These are phyloP conservation scores for Lasioglossum albipes DNA, from an alignment of 1,140 invertebrate species.

Conservation along the genomic window DNA sequence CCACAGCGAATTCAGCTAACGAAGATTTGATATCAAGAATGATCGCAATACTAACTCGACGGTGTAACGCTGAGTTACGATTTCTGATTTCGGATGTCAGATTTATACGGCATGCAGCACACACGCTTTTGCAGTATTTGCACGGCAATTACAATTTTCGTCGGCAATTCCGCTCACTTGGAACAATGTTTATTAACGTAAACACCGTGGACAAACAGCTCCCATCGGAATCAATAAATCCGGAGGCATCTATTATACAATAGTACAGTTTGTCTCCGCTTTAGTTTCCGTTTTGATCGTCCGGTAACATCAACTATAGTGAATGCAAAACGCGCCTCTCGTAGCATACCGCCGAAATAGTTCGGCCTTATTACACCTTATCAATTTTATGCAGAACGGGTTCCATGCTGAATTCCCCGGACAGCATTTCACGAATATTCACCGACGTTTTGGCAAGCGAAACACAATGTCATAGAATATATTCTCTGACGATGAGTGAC, in stretches of 20 bases:
- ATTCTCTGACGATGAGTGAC: background rate
- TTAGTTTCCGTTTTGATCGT: background rate
- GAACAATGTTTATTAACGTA: background rate
- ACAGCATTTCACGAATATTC: background rate
- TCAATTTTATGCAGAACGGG: background rate
- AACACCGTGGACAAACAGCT: conserved; percentile 12
- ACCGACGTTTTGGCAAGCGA: background rate
- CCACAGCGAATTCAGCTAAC: too few species aligned
- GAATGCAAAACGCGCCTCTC: too few species aligned
- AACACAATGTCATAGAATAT: background rate
- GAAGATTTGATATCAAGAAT: background rate
- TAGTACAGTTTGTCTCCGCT: background rate
- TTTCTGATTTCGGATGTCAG: background rate
- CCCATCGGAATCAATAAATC: background rate
- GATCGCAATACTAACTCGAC: background rate
- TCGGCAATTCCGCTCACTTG: background rate
- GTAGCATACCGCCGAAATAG: background rate
- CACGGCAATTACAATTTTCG: background rate
- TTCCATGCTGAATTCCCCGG: background rate
- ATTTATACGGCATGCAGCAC: background rate
- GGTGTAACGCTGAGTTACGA: background rate
- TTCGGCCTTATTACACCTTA: background rate
- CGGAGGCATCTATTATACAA: background rate
- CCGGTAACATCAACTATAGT: background rate
- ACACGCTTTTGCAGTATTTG: background rate